Percentiles rank a stretch among this genome's conserved stretches.
phyloP scores from a whole-genome alignment of 2,113 vertebrate species.

The Pangasianodon gigas region DNA sequence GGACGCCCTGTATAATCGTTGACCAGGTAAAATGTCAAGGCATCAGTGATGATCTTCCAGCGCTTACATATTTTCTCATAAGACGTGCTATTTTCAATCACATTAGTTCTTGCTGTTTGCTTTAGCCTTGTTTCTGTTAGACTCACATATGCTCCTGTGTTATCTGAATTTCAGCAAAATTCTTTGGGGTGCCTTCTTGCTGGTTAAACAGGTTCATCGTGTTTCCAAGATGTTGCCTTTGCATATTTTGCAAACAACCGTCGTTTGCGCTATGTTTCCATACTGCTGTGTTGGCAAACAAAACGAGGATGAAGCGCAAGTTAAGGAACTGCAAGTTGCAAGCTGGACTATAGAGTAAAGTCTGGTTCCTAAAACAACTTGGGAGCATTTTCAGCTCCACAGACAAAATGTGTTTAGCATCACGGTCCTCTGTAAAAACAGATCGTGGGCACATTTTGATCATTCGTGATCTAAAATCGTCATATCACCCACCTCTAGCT shows the following conservation, averaged over 20 bases:
- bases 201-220: neutral
- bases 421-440: neutral
- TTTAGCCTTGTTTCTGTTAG: neutral
- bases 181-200: neutral
- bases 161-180: neutral
- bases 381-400: neutral
- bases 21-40: too few relatives aligned
- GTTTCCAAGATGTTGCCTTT: neutral
- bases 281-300: neutral
- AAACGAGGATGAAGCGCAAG: neutral
- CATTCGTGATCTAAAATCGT: neutral
- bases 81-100: neutral
- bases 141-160: neutral
- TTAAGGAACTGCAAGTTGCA: neutral
- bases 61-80: neutral
- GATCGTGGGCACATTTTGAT: neutral
- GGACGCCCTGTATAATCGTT: neutral
- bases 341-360: neutral
- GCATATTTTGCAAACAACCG: neutral
- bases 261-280: neutral
- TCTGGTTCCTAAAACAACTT: neutral
- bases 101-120: neutral
- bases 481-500: neutral
- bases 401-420: neutral
- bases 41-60: neutral